These are phyloP conservation scores for Myodes glareolus DNA, from an alignment of 2,113 vertebrate species.

Conservation along the genomic window DNA sequence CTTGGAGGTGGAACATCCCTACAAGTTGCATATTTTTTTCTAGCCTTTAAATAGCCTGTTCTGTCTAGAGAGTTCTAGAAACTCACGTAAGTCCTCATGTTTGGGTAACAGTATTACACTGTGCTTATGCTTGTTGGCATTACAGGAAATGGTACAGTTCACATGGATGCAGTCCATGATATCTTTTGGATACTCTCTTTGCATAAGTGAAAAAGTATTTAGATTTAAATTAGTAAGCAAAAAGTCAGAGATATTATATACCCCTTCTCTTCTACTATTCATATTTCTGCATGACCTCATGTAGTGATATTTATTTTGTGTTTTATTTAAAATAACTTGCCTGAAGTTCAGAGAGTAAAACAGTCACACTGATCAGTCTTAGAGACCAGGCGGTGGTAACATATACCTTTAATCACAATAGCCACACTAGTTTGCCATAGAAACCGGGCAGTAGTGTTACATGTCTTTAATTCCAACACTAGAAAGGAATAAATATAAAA, in stretches of 20 bases:
- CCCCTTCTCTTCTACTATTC: no score
- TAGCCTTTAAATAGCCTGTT: not conserved
- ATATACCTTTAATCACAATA: no score
- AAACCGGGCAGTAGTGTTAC: no score
- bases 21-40: not conserved
- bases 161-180: not conserved
- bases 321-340: no score
- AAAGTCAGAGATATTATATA: not conserved
- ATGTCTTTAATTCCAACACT: no score
- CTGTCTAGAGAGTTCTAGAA: not conserved
- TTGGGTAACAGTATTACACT: not conserved
- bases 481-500: no score
- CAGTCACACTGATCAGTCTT: no score
- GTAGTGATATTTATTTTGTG: no score
- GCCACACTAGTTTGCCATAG: no score
- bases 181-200: not conserved
- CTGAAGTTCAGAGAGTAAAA: no score
- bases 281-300: not conserved
- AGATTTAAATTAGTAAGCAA: not conserved
- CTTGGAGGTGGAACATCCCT: fast-evolving
- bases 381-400: no score
- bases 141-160: not conserved
- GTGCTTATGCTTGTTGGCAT: not conserved
- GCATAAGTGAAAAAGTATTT: not conserved
- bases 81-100: not conserved